Evolutionary conservation across 1,140 invertebrate genomes (phyloP).

Genomic region (Heliconius eleuchia): DNA sequence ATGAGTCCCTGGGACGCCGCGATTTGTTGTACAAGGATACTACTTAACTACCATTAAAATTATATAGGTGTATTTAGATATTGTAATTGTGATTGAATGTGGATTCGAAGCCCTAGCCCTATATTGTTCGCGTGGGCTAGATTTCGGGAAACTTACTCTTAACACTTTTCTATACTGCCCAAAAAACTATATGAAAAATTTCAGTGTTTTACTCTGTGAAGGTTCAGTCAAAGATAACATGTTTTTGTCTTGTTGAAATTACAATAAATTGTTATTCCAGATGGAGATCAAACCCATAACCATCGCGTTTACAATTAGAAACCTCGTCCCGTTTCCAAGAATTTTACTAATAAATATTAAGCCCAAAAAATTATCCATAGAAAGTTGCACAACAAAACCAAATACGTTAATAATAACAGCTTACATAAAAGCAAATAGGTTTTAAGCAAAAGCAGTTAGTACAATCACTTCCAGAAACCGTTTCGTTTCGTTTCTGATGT

Average conservation of each 20-base stretch:
- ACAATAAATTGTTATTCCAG: too few relatives aligned
- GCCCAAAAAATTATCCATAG: background rate
- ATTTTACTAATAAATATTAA: background rate
- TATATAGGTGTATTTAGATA: background rate
- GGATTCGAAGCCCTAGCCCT: too few relatives aligned
- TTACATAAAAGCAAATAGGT: background rate
- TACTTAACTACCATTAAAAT: background rate
- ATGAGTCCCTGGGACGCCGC: background rate
- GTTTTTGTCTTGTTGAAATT: too few relatives aligned
- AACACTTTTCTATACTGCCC: too few relatives aligned
- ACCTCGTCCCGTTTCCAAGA: background rate
- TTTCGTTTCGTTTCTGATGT: constrained; percentile 1
- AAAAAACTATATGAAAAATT: too few relatives aligned
- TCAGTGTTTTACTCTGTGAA: too few relatives aligned
- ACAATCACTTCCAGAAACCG: background rate
- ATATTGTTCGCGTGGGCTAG: too few relatives aligned
- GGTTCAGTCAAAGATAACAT: too few relatives aligned
- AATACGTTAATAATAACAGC: background rate
- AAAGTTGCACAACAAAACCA: background rate
- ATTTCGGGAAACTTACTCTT: too few relatives aligned
- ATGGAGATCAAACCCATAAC: too few relatives aligned
- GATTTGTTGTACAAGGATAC: background rate
- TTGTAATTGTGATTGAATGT: background rate
- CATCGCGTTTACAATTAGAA: too few relatives aligned
- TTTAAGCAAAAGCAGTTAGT: background rate